Evolutionary conservation across 2,113 vertebrate species (phyloP).

Genomic region (Acanthochromis polyacanthus): DNA sequence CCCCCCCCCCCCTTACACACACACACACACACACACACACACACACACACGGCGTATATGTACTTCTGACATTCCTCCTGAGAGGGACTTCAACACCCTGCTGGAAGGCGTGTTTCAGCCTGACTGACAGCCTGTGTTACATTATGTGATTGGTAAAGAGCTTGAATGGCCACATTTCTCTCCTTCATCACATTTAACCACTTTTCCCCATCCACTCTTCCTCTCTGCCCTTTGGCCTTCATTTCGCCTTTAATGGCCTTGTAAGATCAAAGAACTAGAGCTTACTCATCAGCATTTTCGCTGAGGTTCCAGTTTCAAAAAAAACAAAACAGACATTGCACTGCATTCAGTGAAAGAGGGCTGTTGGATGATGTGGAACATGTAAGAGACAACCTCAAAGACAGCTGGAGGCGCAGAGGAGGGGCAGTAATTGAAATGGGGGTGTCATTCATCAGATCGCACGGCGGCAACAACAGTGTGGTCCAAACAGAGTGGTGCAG

Average conservation of each 20-base stretch:
- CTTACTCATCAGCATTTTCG: slow-evolving; percentile 35
- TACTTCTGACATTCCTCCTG: background rate
- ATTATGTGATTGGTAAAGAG: slow-evolving; percentile 25
- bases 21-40: no score
- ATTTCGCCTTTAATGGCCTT: slow-evolving; percentile 1
- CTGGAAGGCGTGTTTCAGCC: background rate
- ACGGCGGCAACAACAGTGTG: slow-evolving; percentile 46
- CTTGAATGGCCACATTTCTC: slow-evolving; percentile 16
- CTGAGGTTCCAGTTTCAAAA: slow-evolving; percentile 20
- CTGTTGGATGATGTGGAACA: slow-evolving; percentile 9
- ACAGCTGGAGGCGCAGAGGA: slow-evolving; percentile 35
- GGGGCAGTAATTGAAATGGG: slow-evolving; percentile 63
- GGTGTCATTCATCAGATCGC: slow-evolving; percentile 61
- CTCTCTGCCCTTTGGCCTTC: slow-evolving; percentile 20
- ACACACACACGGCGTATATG: no score
- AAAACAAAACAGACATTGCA: slow-evolving; percentile 1
- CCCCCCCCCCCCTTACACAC: no score
- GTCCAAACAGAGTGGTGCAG: slow-evolving; percentile 31
- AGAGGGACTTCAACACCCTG: background rate
- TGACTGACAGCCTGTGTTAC: slow-evolving; percentile 29
- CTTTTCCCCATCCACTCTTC: background rate
- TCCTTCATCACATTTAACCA: slow-evolving; percentile 8
- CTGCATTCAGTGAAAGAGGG: background rate
- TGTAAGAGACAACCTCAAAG: slow-evolving; percentile 23
- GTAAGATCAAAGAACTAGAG: background rate